Evolutionary conservation across 1,140 invertebrate species (phyloP).

Genomic region (Leguminivora glycinivorella): DNA sequence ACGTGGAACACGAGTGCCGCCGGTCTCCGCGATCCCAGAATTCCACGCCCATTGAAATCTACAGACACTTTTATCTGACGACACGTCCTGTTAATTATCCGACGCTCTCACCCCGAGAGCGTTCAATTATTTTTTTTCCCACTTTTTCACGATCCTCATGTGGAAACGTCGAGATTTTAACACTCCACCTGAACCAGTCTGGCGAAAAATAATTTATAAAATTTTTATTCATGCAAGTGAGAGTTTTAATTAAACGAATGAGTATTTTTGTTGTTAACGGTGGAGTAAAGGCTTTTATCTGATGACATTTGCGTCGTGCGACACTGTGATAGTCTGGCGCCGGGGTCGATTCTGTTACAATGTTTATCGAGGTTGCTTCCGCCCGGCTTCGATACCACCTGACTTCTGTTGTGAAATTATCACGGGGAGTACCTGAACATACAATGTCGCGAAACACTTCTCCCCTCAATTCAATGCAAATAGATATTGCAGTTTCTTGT

Average conservation of each 20-base stretch:
- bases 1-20: conserved; percentile 49
- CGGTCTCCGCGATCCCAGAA: conserved; percentile 55
- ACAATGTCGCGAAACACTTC: conserved; percentile 12
- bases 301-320: conserved; percentile 33
- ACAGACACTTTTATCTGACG: conserved; percentile 70
- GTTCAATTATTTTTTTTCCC: conserved; percentile 75
- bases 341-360: conserved; percentile 36
- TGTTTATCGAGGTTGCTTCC: conserved; percentile 47
- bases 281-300: conserved; percentile 45
- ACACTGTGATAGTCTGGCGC: conserved; percentile 35
- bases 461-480: background rate
- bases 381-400: conserved; percentile 35
- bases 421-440: background rate
- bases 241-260: conserved; percentile 73
- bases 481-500: conserved; percentile 5
- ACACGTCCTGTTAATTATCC: conserved; percentile 77
- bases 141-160: conserved; percentile 68
- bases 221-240: conserved; percentile 58
- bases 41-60: conserved; percentile 65
- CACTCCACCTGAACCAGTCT: conserved; percentile 72
- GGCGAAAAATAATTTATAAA: conserved; percentile 63
- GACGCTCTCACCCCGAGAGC: conserved; percentile 64
- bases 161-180: conserved; percentile 75
- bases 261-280: conserved; percentile 53
- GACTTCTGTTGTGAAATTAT: conserved; percentile 31